Conservation (phyloP, 2,113 vertebrate species). For the Mus spicilegus region DNA sequence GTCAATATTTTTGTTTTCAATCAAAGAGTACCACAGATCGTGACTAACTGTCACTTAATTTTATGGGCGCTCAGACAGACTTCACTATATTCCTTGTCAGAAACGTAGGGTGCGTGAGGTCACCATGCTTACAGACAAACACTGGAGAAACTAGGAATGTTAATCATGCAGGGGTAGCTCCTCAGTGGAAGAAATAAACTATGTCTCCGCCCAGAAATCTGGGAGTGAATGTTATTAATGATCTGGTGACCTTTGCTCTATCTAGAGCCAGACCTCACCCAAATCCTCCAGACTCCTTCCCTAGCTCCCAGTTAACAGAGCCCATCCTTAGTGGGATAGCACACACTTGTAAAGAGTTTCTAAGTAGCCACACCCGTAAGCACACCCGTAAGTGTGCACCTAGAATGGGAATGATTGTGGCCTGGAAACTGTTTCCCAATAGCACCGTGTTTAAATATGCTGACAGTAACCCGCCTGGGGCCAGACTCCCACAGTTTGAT, state of each 20-base stretch:
- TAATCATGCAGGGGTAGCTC: not conserved
- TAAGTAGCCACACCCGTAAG: not conserved
- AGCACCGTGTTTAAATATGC: not conserved
- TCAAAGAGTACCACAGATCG: constrained; percentile 28
- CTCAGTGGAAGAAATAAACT: not conserved
- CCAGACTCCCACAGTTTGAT: not conserved
- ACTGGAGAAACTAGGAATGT: not conserved
- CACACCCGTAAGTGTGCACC: not conserved
- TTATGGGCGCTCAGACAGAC: constrained; percentile 19
- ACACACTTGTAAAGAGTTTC: not conserved
- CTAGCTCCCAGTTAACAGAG: not conserved
- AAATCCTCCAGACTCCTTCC: not conserved
- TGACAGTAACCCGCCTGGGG: not conserved
- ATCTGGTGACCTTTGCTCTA: not conserved
- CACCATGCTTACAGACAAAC: not conserved
- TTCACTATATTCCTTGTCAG: constrained; percentile 1
- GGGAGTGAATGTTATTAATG: not conserved
- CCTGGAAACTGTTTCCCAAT: not conserved
- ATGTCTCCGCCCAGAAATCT: not conserved
- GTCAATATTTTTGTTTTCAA: constrained; percentile 56
- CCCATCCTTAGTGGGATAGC: not conserved
- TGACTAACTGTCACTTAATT: constrained; percentile 31
- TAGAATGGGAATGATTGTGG: not conserved
- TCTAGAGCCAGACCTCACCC: not conserved
- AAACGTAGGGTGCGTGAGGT: not conserved